phyloP scores from a whole-genome alignment of 2,113 vertebrate genomes.

The Pelvicachromis taeniatus region DNA sequence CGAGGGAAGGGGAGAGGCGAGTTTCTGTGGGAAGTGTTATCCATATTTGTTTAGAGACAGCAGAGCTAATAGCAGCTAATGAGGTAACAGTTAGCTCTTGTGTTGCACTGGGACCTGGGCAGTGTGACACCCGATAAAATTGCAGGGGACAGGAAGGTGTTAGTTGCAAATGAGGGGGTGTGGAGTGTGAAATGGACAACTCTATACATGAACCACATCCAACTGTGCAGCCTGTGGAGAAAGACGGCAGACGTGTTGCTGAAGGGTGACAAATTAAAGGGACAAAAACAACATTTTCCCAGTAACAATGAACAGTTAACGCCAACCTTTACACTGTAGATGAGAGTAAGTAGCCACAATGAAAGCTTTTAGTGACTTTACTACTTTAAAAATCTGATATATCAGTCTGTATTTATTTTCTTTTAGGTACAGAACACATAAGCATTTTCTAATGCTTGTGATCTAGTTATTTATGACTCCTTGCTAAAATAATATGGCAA shows the following conservation, averaged over 20 bases:
- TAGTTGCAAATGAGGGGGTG: not conserved
- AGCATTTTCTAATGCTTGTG: not conserved
- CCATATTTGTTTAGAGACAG: slow-evolving; percentile 12
- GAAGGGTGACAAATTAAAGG: not conserved
- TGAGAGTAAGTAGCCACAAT: not conserved
- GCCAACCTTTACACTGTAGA: not conserved
- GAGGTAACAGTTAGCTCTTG: not conserved
- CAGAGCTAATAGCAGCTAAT: slow-evolving; percentile 27
- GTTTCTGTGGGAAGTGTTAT: not conserved
- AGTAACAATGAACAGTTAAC: not conserved
- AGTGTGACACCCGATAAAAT: slow-evolving; percentile 20
- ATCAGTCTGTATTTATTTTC: not conserved
- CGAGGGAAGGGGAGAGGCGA: too few relatives aligned
- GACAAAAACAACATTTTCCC: not conserved
- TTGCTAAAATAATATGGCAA: not conserved
- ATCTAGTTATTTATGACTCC: not conserved
- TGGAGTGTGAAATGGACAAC: slow-evolving; percentile 3
- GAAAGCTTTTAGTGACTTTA: not conserved
- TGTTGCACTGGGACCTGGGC: not conserved
- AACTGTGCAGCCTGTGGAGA: not conserved
- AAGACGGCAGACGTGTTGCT: not conserved
- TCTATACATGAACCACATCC: not conserved
- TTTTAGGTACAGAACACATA: not conserved
- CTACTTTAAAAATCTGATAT: not conserved
- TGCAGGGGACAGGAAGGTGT: slow-evolving; percentile 6